Base-by-base conservation (phyloP, 2,113 vertebrate genomes). In the Prolemur simus region DNA sequence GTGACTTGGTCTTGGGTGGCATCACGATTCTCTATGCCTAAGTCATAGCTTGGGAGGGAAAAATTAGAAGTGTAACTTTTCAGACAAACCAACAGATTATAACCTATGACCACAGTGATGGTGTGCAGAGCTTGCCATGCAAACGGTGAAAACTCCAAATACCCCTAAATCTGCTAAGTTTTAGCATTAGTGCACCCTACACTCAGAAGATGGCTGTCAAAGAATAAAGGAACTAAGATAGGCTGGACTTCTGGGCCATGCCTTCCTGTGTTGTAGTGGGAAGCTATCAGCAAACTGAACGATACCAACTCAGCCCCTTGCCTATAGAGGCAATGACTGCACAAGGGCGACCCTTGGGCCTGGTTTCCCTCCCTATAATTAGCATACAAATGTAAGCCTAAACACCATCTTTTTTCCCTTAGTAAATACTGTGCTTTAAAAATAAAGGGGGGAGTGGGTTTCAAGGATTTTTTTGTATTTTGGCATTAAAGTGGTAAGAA, bases 11-110 rank as follows among this genome's bases (percentile, higher is more conserved):
- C 99, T 5, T 99, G 97, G 3, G 99, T 99, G 39, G 99, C 99
- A 77, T 99, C 99, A 0, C 99, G 99, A 98, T 99, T 99, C 98
- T 99, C 99, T 97, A 99, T 99, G 66, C 99, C 99, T 80, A 99
- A 98, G 97, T 99, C 99, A 80, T 99, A 99, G 98, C 99, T 99
- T 84, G 80, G 81, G 60, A 92, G 32, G 42, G 32, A 60, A 37
- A 89, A 80, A 56, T 27, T 6, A 3, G 32, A 69, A 84, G 34
- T 1, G 1, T 15, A 37, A 68, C 25, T 64, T 29, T 87, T 68
- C 6, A 83, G 74, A 52, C 6, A 78, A 71, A 85, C 2, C 3
- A 10, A 42, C 1, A 37, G 66, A n/a, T 45, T 54, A 49, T 18
- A 45, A 52, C 8, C 39, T 47, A 5, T 13, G 34, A 63, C 20